A percentile compares a stretch with the other conserved stretches of the same genome.
Evolutionary conservation across 2,797 vertebrate genomes (phyloP).

Genomic region (Cyclopterus lumpus): DNA sequence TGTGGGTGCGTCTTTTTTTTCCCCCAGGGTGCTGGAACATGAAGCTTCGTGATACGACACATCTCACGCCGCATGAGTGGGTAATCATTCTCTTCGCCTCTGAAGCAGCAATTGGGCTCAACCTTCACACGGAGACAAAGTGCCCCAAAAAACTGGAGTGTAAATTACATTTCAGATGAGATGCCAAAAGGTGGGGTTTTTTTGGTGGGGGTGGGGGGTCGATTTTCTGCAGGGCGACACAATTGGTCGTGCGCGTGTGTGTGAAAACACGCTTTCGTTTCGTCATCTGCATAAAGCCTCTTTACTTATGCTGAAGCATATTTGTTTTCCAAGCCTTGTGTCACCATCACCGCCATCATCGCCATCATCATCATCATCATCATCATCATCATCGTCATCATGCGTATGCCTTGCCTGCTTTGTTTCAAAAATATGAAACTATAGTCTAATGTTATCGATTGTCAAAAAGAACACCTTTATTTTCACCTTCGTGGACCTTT

Average conservation of each 20-base stretch:
- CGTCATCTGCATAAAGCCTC: constrained; percentile 10
- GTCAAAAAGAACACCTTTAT: background rate
- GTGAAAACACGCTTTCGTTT: constrained; percentile 11
- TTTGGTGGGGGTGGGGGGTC: too few species aligned
- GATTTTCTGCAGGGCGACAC: background rate
- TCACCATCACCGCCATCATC: background rate
- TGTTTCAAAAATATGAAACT: constrained; percentile 3
- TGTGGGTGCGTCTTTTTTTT: constrained; percentile 30
- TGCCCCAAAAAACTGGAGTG: constrained; percentile 16
- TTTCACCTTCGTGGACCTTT: background rate
- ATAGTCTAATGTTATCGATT: background rate
- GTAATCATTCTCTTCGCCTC: constrained; percentile 39
- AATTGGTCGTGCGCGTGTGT: background rate
- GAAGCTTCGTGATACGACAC: constrained; percentile 91
- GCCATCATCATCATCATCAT: background rate
- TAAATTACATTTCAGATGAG: constrained; percentile 31
- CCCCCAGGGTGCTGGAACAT: constrained; percentile 87
- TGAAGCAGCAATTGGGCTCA: constrained; percentile 18
- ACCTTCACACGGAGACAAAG: constrained; percentile 10
- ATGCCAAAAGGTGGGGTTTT: background rate
- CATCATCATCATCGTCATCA: background rate
- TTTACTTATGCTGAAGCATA: background rate
- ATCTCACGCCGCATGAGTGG: constrained; percentile 90
- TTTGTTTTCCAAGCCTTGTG: constrained; percentile 27
- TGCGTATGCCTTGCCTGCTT: constrained; percentile 10